Evolutionary conservation across 1,140 invertebrate species (phyloP).

Genomic region (Lepeophtheirus salmonis): DNA sequence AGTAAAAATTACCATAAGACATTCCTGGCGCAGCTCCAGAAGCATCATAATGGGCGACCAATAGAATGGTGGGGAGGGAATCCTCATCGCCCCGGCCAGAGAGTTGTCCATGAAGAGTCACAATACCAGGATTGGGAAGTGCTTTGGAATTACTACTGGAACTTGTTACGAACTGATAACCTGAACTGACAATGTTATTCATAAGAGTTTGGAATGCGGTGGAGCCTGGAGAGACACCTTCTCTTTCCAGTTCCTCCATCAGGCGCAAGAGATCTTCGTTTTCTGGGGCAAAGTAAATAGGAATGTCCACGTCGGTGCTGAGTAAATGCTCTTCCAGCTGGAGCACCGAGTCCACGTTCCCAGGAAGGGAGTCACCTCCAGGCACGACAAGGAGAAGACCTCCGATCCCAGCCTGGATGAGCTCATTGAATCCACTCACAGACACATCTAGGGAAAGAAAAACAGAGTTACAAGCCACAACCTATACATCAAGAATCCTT

Average conservation of each 20-base stretch:
- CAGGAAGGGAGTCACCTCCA: not conserved
- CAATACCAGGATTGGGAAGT: not conserved
- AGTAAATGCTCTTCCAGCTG: slow-evolving; percentile 67
- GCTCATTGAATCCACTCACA: slow-evolving; percentile 1
- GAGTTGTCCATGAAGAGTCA: slow-evolving; percentile 9
- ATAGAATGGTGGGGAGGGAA: slow-evolving; percentile 60
- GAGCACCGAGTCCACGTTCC: slow-evolving; percentile 29
- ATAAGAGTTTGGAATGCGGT: slow-evolving; percentile 15
- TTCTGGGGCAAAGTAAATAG: slow-evolving; percentile 71
- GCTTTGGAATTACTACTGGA: not conserved
- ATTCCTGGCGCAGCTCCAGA: slow-evolving; percentile 58
- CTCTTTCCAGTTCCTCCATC: slow-evolving; percentile 47
- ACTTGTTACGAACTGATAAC: slow-evolving; percentile 2
- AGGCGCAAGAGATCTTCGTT: slow-evolving; percentile 50
- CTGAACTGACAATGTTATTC: not conserved
- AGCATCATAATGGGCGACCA: slow-evolving; percentile 84
- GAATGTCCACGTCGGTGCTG: slow-evolving; percentile 54
- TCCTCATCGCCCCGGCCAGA: slow-evolving; percentile 49
- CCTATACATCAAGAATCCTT: not conserved
- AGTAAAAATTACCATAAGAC: slow-evolving; percentile 36
- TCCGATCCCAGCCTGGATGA: not conserved
- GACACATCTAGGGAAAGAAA: slow-evolving; percentile 4
- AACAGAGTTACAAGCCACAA: not conserved
- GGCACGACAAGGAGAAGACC: slow-evolving; percentile 12
- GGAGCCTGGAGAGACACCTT: slow-evolving; percentile 30